Base-by-base conservation (phyloP, 2,113 vertebrate genomes). In the Cyphomyrus plagiostoma region DNA sequence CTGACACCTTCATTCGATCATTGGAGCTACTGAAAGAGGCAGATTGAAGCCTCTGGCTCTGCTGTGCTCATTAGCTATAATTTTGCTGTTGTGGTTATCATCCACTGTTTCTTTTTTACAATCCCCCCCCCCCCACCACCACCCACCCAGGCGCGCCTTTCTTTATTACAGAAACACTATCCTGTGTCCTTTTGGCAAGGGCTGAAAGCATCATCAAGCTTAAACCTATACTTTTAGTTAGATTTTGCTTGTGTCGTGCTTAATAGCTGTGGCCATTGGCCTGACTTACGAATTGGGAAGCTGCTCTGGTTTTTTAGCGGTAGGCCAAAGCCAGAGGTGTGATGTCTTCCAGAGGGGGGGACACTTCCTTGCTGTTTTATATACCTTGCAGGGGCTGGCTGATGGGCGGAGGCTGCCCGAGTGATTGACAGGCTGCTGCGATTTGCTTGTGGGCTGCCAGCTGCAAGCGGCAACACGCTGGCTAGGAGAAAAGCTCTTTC, bases 401-500 rank as follows among this genome's bases (percentile, higher is more conserved):
- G 19, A 84, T 84, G 45, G 21, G 21, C 1, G 6, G 82, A 84
- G 39, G 82, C 10, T 84, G 8, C 45, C 82, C 1, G 82, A 48
- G 8, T 2, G 82, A 45, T 45, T 46, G 82, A 45, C 45, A 48
- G 17, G 45, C 19, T 11, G 42, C 45, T 84, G 45, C 42, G 21
- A 48, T 48, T 35, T 48, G 80, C 80, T 46, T 48, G 87, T 48
- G 50, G 88, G 88, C 88, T 7, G 46, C 11, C 17, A 53, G 46
- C 45, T 88, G 87, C 92, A 17, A 89, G 93, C 91, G 90, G 88
- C 92, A 92, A 91, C 92, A 90, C 0, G 91, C 90, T 91, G 87
- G 86, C 83, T 92, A 92, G 92, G 92, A 94, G 94, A 87, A 82
- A 94, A 92, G 91, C 90, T 94, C 93, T 96, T 95, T 94, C 93